These are phyloP conservation scores for Podiceps cristatus DNA, from an alignment of 2,113 vertebrate genomes.

Conservation along the genomic window DNA sequence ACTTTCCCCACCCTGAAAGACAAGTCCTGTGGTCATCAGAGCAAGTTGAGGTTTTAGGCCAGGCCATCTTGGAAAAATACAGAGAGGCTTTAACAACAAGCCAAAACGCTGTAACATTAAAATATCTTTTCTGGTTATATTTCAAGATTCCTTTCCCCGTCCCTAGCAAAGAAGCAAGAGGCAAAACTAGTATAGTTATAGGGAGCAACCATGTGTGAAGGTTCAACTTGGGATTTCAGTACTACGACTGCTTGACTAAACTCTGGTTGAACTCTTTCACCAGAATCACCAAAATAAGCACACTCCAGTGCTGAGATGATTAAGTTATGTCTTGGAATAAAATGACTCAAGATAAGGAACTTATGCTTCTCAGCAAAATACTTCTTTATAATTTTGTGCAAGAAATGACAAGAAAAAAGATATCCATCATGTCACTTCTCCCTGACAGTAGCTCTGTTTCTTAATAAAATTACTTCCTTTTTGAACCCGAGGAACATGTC, in stretches of 20 bases:
- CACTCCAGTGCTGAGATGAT: background rate
- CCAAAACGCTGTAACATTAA: background rate
- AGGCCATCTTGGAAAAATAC: background rate
- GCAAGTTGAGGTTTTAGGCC: background rate
- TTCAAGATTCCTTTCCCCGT: background rate
- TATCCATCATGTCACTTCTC: background rate
- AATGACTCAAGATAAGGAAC: background rate
- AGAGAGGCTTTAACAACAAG: background rate
- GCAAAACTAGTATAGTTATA: background rate
- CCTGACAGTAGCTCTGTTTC: background rate
- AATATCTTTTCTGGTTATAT: background rate
- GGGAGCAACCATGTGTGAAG: rapidly evolving
- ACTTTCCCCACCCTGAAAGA: background rate
- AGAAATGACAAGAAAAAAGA: background rate
- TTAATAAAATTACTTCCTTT: background rate
- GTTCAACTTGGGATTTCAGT: background rate
- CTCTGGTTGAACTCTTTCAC: background rate
- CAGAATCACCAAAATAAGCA: background rate
- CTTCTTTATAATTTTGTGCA: background rate
- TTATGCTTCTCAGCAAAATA: background rate
- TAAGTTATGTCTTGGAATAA: background rate
- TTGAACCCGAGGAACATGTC: background rate
- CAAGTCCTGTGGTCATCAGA: background rate
- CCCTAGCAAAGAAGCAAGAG: background rate
- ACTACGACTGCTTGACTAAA: background rate